Evolutionary conservation across 2,113 vertebrate genomes (phyloP).

Genomic region (Pachypanchax playfairii): DNA sequence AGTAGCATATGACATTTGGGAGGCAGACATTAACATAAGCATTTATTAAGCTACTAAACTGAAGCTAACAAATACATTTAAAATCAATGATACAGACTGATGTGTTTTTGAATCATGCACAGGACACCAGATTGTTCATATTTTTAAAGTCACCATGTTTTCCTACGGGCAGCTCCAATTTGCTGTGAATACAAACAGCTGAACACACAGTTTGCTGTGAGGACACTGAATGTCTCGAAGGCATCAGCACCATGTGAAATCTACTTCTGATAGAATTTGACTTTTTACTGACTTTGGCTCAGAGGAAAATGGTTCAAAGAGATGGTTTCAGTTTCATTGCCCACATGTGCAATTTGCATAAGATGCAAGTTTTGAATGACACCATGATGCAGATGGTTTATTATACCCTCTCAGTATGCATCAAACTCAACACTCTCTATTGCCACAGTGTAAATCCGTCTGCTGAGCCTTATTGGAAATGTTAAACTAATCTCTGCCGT

Average conservation of each 20-base stretch:
- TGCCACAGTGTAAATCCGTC: conserved; percentile 32
- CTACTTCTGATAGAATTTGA: conserved; percentile 49
- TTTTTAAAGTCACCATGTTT: conserved; percentile 45
- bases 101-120: conserved; percentile 11
- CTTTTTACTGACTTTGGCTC: conserved; percentile 63
- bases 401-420: conserved; percentile 34
- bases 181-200: conserved; percentile 56
- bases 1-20: no score
- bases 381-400: conserved; percentile 55
- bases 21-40: no score
- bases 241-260: conserved; percentile 42
- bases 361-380: conserved; percentile 52
- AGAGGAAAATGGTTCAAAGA: conserved; percentile 42
- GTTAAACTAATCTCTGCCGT: conserved; percentile 22
- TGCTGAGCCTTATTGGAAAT: conserved; percentile 39
- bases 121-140: conserved; percentile 42
- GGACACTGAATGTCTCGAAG: conserved; percentile 52
- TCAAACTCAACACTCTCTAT: conserved; percentile 32
- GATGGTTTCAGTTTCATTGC: conserved; percentile 47
- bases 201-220: conserved; percentile 44
- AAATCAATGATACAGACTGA: no score
- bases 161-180: conserved; percentile 43
- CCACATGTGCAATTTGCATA: conserved; percentile 52
- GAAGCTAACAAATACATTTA: no score
- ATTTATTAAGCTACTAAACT: no score